phyloP scores from a whole-genome alignment of 2,113 vertebrate species.

The Pandion haliaetus region DNA sequence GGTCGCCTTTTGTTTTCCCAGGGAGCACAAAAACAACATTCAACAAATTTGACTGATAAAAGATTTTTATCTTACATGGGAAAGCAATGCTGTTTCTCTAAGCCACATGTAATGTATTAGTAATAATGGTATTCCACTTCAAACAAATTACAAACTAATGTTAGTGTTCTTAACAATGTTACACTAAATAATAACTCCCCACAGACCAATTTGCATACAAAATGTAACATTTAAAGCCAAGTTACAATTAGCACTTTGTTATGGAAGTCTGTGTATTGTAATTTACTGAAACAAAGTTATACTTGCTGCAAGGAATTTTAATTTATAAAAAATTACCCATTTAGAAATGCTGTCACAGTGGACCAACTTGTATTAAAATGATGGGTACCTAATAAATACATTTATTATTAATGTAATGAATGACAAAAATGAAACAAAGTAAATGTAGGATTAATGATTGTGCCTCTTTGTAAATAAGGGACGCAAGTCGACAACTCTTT shows the following conservation, averaged over 20 bases:
- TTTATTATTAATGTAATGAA: constrained; percentile 37
- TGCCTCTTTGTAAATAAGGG: neutral
- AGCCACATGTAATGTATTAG: constrained; percentile 58
- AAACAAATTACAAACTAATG: constrained; percentile 73
- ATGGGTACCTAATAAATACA: constrained; percentile 35
- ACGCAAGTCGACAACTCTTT: neutral
- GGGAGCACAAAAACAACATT: neutral
- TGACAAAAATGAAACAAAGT: neutral
- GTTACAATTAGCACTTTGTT: constrained; percentile 76
- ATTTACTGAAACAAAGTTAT: constrained; percentile 68
- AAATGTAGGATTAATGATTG: constrained; percentile 7
- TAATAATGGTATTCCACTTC: constrained; percentile 69
- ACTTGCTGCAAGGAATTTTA: constrained; percentile 65
- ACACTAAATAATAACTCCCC: constrained; percentile 71
- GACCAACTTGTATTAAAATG: constrained; percentile 45
- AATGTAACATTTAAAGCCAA: constrained; percentile 76
- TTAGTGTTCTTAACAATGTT: constrained; percentile 64
- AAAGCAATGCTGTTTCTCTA: constrained; percentile 59
- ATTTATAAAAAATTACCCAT: constrained; percentile 70
- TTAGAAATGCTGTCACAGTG: constrained; percentile 59
- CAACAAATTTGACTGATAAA: constrained; percentile 58
- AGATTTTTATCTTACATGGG: constrained; percentile 59
- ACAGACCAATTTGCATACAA: constrained; percentile 71
- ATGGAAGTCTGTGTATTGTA: constrained; percentile 64
- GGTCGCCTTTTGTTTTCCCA: constrained; percentile 67